Base-by-base conservation (phyloP, 2,888 invertebrate genomes). In the Mimas tiliae region DNA sequence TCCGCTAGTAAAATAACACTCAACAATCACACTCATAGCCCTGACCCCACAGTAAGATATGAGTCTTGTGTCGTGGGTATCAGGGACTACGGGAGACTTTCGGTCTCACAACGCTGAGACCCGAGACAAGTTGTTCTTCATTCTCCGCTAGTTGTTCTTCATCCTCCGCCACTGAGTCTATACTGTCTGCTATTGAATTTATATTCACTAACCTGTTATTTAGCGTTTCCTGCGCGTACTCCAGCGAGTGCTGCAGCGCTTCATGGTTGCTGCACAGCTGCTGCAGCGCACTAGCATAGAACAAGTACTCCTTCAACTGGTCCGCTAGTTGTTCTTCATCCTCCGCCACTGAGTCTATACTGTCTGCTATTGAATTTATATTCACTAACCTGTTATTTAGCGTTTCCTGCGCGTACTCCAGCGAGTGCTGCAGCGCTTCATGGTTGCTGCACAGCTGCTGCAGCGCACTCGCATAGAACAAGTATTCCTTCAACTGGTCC, bases 301-400 rank as follows among this genome's bases (percentile, higher is more conserved):
- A 96, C 67, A 97, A 86, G 85, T 97, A 97, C 86, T 97, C 97
- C 81, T 97, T 97, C 65, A 97, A 87, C 85, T 97, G 97, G 84
- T 97, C 97, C 0, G 96, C 96, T 66, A 97, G 93, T 74, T 97
- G 95, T 79, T 97, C 97, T 82, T 97, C 97, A 75, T 97, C 97
- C 79, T 97, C 97, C 3, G 97, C 92, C 34, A 95, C 94, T 0
- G 95, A 94, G 83, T 97, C 96, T 82, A 97, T 96, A 70, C 95
- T 95, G 69, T 95, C 95, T 33, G 96, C 95, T 88, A 4, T 27
- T 27, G 27, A 27, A 68, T 95, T 95, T 14, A 48, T 48, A 6
- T 16, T n/a, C 8, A 9, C 16, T 63, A 68, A 93, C 94, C 94
- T 86, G 70, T 93, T 90, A 38, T 91, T 89, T 1, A 96, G 89